A percentile compares a stretch with the other conserved stretches of the same genome.
phyloP scores from a whole-genome alignment of 2,797 vertebrate species.

The Aldrovandia affinis region DNA sequence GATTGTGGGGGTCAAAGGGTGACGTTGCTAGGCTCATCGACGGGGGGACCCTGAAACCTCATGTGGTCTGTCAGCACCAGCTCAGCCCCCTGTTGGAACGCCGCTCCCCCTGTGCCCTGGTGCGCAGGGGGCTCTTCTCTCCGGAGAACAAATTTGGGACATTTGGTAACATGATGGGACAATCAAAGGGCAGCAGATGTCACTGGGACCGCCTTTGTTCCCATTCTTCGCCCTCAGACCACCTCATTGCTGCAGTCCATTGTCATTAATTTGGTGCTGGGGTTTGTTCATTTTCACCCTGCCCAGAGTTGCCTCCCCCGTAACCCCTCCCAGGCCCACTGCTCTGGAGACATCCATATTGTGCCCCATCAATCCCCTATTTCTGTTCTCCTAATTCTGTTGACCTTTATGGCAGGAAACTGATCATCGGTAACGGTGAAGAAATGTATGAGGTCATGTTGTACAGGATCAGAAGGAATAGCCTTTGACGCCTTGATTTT shows the following conservation, averaged over 20 bases:
- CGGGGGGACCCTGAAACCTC: constrained; percentile 51
- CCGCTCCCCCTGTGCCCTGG: background rate
- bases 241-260: constrained; percentile 76
- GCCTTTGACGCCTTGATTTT: background rate
- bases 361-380: background rate
- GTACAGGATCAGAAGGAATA: background rate
- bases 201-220: constrained; percentile 71
- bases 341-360: background rate
- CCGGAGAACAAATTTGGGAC: constrained; percentile 60
- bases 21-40: constrained; percentile 55
- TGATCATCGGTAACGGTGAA: too few species aligned
- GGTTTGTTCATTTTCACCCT: constrained; percentile 65
- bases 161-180: constrained; percentile 69
- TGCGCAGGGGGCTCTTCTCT: constrained; percentile 9
- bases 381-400: background rate
- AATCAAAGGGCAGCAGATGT: constrained; percentile 81
- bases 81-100: constrained; percentile 6
- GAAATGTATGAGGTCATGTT: background rate
- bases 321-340: constrained; percentile 24
- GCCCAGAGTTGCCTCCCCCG: constrained; percentile 38
- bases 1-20: constrained; percentile 56
- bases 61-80: constrained; percentile 55
- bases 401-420: background rate
- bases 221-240: constrained; percentile 62
- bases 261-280: constrained; percentile 80